phyloP scores from a whole-genome alignment of 2,113 vertebrate species.

The Rhinopithecus roxellana region DNA sequence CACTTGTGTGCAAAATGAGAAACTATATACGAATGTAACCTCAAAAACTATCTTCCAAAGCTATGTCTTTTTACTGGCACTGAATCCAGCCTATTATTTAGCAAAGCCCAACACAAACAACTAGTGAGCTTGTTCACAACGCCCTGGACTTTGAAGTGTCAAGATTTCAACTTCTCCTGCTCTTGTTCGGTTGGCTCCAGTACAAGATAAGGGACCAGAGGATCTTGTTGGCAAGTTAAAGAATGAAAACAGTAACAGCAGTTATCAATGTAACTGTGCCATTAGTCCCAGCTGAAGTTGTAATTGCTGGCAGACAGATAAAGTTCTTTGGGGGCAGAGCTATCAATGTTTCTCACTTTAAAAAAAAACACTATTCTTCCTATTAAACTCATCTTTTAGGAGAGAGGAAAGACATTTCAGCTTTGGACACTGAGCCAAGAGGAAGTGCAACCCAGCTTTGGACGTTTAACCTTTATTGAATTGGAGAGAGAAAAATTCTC shows the following conservation, averaged over 20 bases:
- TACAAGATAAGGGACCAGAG: conserved; percentile 54
- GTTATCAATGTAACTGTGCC: conserved; percentile 31
- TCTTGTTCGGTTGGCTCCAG: neutral
- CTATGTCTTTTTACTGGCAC: neutral
- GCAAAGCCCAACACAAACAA: conserved; percentile 42
- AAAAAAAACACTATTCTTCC: conserved; percentile 52
- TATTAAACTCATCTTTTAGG: neutral
- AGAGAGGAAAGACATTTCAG: neutral
- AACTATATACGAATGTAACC: neutral
- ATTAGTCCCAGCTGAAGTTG: conserved; percentile 16
- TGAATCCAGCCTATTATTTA: neutral
- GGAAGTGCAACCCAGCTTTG: neutral
- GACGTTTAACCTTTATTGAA: neutral
- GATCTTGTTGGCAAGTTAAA: conserved; percentile 35
- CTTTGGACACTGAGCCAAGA: neutral
- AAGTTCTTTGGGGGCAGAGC: neutral
- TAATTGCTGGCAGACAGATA: conserved; percentile 64
- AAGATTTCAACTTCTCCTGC: conserved; percentile 3
- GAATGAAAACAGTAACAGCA: conserved; percentile 27
- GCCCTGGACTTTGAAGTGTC: conserved; percentile 43
- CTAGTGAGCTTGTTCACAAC: neutral
- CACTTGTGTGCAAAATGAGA: neutral
- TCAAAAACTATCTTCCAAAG: neutral
- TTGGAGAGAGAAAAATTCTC: neutral
- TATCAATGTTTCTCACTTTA: conserved; percentile 28